Base-by-base conservation (phyloP, 2,113 vertebrate species). In the Chaenogobius annularis region DNA sequence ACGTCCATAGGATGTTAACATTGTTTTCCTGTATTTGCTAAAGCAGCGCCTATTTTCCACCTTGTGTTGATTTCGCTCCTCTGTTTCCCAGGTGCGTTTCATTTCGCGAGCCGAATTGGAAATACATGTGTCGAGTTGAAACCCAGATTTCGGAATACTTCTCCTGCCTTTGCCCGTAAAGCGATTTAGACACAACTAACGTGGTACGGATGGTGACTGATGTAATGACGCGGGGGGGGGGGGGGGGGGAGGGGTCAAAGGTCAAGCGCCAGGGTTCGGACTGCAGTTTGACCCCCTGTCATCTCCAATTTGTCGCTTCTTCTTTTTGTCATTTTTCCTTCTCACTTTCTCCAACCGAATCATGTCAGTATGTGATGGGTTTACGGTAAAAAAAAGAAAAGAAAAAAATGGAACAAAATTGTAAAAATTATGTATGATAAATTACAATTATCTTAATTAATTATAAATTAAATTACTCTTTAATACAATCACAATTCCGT, bases 201-300 rank as follows among this genome's bases (percentile, higher is more conserved):
- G 0, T 20, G 52, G 52, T 20, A 19, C 54, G n/a, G 54, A 20
- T 22, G 54, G 22, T 13, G 55, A 26, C 55, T 26, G 55, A 26
- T 58, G 55, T 58, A 58, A 58, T 58, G 26, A 58, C 14, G 31
- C 19, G 43, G 1, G 6, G 17, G 74, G n/a, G 66, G 31, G 43
- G 1, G 6, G 17, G 74, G n/a, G 66, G 31, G 66, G 56, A 68
- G 22, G 1, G 74, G 43, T 54, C 56, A 54, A 20, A n/a, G 75
- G 77, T 84, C 72, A 71, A 80, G 79, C 7, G 37, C 14, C 74
- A n/a, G 54, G 37, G 56, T 52, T 61, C 58, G 61, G 71, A 17
- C 58, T 1, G 10, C 2, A 59, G 66, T 31, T 68, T 66, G 77
- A 84, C 80, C 83, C 10, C 23, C 83, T 82, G 85, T 88, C 85